Conservation (phyloP, 2,797 vertebrate species). For the Capromys pilorides region DNA sequence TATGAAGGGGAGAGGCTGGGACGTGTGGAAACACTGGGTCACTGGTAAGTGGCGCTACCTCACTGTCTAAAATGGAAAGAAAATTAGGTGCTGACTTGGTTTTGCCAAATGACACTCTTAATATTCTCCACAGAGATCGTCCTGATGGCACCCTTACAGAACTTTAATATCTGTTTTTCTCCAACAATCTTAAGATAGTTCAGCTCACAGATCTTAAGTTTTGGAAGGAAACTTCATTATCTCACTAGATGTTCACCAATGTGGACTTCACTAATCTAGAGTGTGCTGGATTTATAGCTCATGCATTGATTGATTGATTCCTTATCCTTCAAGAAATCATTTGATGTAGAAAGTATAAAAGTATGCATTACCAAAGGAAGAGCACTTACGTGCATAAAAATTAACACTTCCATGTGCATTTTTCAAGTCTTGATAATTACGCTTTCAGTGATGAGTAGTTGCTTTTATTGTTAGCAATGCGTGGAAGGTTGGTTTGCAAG, state of each 20-base stretch:
- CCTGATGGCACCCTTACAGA: background rate
- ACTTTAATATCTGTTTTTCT: background rate
- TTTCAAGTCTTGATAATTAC: background rate
- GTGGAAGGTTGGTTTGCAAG: background rate
- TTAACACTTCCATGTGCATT: background rate
- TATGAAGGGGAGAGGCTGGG: background rate
- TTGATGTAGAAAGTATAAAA: background rate
- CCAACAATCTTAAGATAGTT: background rate
- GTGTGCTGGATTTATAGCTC: background rate
- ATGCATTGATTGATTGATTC: background rate
- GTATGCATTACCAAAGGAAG: background rate
- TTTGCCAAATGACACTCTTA: background rate
- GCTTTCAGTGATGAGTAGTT: background rate
- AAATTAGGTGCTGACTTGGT: background rate
- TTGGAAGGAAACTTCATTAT: background rate
- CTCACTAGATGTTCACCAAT: background rate
- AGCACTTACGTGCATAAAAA: background rate
- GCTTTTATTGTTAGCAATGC: background rate
- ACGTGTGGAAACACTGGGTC: background rate
- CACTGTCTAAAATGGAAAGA: background rate
- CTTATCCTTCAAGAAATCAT: conserved; percentile 4
- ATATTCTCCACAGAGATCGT: background rate
- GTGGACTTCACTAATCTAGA: background rate
- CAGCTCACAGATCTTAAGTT: background rate
- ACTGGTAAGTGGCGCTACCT: background rate